Percentiles rank a stretch among this genome's conserved stretches.
phyloP scores from a whole-genome alignment of 2,888 invertebrate species.

The Drosophila kuntzei region DNA sequence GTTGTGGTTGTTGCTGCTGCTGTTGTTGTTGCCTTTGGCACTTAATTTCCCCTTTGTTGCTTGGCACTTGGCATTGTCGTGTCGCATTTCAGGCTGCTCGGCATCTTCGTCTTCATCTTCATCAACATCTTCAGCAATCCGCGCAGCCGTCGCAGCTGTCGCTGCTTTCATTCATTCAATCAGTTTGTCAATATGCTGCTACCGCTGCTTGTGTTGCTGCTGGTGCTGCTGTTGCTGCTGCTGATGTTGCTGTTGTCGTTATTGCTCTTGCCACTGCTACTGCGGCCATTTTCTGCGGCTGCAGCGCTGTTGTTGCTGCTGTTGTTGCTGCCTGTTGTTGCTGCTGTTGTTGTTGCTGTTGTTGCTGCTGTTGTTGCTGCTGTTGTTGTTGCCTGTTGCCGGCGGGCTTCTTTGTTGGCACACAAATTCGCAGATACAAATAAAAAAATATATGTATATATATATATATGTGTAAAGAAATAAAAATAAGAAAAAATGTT shows the following conservation, averaged over 20 bases:
- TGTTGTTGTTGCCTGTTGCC: slow-evolving; percentile 34
- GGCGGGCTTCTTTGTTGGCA: slow-evolving; percentile 50
- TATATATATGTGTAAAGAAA: slow-evolving; percentile 21
- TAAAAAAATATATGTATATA: slow-evolving; percentile 23
- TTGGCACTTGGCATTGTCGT: slow-evolving; percentile 62
- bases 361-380: slow-evolving; percentile 36
- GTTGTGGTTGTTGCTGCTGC: slow-evolving; percentile 45
- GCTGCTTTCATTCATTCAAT: slow-evolving; percentile 59
- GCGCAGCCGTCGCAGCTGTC: slow-evolving; percentile 43
- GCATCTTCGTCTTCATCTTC: slow-evolving; percentile 47
- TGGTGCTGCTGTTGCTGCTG: slow-evolving; percentile 32
- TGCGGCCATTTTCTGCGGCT: slow-evolving; percentile 68
- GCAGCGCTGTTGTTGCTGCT: slow-evolving; percentile 36
- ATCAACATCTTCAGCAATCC: slow-evolving; percentile 51
- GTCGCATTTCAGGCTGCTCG: slow-evolving; percentile 53
- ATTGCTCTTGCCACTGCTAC: slow-evolving; percentile 26
- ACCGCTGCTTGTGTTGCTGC: slow-evolving; percentile 26
- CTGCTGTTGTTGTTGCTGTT: slow-evolving; percentile 12
- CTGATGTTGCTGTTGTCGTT: slow-evolving; percentile 28
- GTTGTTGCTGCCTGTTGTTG: slow-evolving; percentile 40
- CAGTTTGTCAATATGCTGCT: slow-evolving; percentile 36
- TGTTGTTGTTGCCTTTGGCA: slow-evolving; percentile 37
- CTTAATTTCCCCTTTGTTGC: slow-evolving; percentile 26
- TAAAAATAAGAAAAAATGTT: slow-evolving; percentile 24
- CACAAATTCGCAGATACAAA: slow-evolving; percentile 50